These are phyloP conservation scores for Myoxocephalus aenaeus DNA, from an alignment of 2,797 vertebrate genomes.

Conservation along the genomic window DNA sequence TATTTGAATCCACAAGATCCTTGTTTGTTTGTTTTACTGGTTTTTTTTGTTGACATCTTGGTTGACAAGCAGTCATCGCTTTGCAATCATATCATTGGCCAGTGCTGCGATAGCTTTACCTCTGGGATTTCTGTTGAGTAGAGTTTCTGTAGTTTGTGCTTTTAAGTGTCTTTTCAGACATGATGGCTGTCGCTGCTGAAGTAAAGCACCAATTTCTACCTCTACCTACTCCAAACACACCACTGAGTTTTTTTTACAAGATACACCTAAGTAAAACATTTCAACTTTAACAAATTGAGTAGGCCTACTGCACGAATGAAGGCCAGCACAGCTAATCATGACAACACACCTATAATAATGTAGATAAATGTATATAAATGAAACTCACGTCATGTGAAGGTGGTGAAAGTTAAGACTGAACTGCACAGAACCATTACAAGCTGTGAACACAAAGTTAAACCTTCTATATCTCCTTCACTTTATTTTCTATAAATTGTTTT, in stretches of 20 bases:
- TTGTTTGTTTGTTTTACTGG: background rate
- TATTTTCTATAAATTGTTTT: conserved; percentile 51
- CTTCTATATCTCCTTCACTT: conserved; percentile 30
- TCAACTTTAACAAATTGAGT: background rate
- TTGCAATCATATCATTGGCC: conserved; percentile 21
- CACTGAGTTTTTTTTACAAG: background rate
- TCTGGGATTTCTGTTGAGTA: conserved; percentile 37
- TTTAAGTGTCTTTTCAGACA: conserved; percentile 24
- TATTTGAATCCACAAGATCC: background rate
- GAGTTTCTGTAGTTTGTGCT: conserved; percentile 37
- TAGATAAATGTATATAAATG: conserved; percentile 13
- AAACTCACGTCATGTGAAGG: conserved; percentile 4
- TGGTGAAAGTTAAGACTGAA: conserved; percentile 5
- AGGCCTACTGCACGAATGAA: background rate
- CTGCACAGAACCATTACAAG: conserved; percentile 19
- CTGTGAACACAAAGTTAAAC: conserved; percentile 28
- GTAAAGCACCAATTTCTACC: conserved; percentile 1
- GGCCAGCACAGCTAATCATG: background rate
- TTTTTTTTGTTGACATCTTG: conserved; percentile 18
- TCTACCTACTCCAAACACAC: background rate
- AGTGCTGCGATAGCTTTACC: conserved; percentile 43
- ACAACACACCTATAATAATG: conserved; percentile 4
- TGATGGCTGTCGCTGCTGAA: conserved; percentile 23
- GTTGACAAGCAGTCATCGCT: conserved; percentile 30
- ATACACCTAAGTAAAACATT: background rate